phyloP scores from a whole-genome alignment of 2,113 vertebrate genomes.

The Diphyllodes magnificus region DNA sequence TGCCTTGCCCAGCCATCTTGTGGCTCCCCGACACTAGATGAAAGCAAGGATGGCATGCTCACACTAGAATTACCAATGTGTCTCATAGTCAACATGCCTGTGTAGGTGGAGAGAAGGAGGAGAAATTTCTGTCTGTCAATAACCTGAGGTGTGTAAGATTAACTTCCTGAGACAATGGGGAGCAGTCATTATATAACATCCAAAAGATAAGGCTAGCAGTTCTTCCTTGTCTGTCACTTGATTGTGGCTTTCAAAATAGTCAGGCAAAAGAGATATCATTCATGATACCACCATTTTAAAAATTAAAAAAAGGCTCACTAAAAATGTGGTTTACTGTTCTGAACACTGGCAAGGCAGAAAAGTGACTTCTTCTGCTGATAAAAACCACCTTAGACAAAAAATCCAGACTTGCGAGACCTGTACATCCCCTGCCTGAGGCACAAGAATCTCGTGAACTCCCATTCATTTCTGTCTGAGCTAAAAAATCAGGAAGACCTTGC shows the following conservation, averaged over 20 bases:
- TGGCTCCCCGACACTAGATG: rapidly evolving
- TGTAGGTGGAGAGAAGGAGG: background rate
- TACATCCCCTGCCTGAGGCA: background rate
- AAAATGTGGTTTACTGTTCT: background rate
- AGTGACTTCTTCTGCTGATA: background rate
- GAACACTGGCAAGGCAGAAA: background rate
- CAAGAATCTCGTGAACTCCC: background rate
- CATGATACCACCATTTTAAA: background rate
- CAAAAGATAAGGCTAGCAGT: background rate
- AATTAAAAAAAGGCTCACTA: background rate
- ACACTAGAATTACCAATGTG: background rate
- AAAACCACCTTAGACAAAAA: background rate
- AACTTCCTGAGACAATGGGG: background rate
- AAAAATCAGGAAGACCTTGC: background rate
- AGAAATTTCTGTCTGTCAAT: background rate
- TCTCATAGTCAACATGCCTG: background rate
- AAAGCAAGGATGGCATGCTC: background rate
- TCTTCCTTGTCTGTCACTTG: background rate
- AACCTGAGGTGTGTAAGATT: background rate
- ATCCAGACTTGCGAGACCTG: background rate
- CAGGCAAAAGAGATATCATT: background rate
- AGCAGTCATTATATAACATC: background rate
- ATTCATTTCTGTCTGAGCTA: background rate
- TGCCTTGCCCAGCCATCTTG: background rate
- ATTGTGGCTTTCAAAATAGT: background rate